Evolutionary conservation across 2,113 vertebrate genomes (phyloP).

Genomic region (Chaetura pelagica): DNA sequence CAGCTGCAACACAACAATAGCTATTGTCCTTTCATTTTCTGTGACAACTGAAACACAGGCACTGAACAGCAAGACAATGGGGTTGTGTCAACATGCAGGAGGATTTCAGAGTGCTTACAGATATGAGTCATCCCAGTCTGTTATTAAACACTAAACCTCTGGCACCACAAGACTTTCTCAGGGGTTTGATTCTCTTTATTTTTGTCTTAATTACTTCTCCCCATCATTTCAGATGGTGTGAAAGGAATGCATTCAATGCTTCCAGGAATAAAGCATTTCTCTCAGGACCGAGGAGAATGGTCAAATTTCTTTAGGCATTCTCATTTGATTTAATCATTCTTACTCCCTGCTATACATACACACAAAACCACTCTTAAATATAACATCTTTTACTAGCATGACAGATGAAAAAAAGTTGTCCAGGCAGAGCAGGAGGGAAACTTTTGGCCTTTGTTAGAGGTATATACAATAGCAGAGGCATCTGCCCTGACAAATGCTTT

Average conservation of each 20-base stretch:
- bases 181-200: slow-evolving; percentile 33
- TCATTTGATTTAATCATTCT: slow-evolving; percentile 13
- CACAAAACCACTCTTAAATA: not conserved
- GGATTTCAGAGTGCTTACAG: slow-evolving; percentile 41
- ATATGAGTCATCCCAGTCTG: not conserved
- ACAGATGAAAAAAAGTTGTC: not conserved
- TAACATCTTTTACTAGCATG: not conserved
- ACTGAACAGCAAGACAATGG: slow-evolving; percentile 41
- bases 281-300: not conserved
- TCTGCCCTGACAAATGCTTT: not conserved
- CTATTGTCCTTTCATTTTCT: slow-evolving; percentile 51
- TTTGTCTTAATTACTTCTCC: slow-evolving; percentile 36
- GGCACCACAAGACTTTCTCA: not conserved
- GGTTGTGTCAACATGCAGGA: slow-evolving; percentile 26
- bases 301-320: not conserved
- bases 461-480: not conserved
- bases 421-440: not conserved
- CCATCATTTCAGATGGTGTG: slow-evolving; percentile 14
- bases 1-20: slow-evolving; percentile 45
- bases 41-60: slow-evolving; percentile 23
- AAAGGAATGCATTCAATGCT: slow-evolving; percentile 23
- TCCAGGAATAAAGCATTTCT: not conserved
- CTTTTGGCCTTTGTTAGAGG: not conserved
- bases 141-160: slow-evolving; percentile 41
- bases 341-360: not conserved